Evolutionary conservation across 92 coral and sea anemone genomes (phyloP).

Genomic region (Diadumene lineata): DNA sequence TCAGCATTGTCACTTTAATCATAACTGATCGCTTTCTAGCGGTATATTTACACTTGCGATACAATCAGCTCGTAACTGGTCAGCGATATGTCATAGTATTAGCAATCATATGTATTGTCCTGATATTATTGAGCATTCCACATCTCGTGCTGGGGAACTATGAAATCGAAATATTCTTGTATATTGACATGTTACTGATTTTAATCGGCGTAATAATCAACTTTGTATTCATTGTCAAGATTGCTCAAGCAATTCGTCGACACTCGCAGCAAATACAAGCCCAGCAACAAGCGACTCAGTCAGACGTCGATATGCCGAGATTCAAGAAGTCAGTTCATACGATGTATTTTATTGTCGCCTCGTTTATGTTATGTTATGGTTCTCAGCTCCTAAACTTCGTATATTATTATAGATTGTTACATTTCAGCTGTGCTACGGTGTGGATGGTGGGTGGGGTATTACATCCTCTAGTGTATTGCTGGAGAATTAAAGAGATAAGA

Average conservation of each 20-base stretch:
- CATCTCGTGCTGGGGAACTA: background rate
- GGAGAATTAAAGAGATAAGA: background rate
- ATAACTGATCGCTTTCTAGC: background rate
- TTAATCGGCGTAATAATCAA: background rate
- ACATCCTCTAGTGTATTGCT: background rate
- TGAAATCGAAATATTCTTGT: background rate
- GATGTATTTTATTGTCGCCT: background rate
- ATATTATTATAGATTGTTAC: background rate
- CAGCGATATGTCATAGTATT: background rate
- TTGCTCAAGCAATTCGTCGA: background rate
- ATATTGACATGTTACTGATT: background rate
- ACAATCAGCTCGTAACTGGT: background rate
- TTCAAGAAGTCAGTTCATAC: background rate
- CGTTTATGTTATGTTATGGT: background rate
- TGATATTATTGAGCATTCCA: background rate
- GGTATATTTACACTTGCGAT: background rate
- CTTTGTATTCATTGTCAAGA: background rate
- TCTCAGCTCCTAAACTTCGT: background rate
- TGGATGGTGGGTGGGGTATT: background rate
- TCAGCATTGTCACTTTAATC: background rate
- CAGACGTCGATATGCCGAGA: background rate
- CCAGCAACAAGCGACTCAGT: background rate
- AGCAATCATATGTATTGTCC: background rate
- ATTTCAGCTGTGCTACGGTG: background rate
- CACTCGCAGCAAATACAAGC: background rate